Conservation (phyloP, 2,797 vertebrate genomes). For the Argentina silus region DNA sequence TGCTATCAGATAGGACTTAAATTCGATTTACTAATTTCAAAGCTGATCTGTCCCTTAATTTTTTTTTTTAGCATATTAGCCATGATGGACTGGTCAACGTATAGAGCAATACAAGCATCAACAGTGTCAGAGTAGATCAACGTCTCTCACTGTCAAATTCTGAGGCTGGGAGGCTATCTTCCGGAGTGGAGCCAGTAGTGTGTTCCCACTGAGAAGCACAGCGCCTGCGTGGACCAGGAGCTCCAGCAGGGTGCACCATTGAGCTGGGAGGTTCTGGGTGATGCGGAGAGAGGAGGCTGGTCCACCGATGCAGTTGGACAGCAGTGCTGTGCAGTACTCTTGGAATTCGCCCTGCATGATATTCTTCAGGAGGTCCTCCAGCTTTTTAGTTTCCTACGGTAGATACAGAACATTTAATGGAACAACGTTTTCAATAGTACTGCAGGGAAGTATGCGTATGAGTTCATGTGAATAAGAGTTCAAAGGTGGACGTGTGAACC, state of each 20-base stretch:
- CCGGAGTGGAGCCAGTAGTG: slow-evolving; percentile 61
- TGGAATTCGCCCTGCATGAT: slow-evolving; percentile 19
- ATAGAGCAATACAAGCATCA: too few relatives aligned
- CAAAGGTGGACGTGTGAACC: too few relatives aligned
- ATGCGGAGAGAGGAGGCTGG: slow-evolving; percentile 37
- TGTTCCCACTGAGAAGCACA: slow-evolving; percentile 61
- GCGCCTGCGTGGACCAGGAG: slow-evolving; percentile 73
- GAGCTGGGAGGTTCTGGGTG: slow-evolving; percentile 7
- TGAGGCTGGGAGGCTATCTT: slow-evolving; percentile 65
- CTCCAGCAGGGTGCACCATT: slow-evolving; percentile 66
- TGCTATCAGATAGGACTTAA: too few relatives aligned
- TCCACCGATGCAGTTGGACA: slow-evolving; percentile 58
- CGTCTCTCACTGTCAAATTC: slow-evolving; percentile 60
- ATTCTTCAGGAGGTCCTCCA: slow-evolving; percentile 54
- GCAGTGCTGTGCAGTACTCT: slow-evolving; percentile 66
- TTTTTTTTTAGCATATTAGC: too few relatives aligned
- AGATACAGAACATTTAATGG: not conserved
- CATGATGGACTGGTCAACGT: too few relatives aligned
- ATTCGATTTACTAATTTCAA: too few relatives aligned
- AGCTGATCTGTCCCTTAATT: too few relatives aligned
- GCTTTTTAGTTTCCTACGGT: slow-evolving; percentile 47
- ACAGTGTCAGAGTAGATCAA: too few relatives aligned
- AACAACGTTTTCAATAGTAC: not conserved
- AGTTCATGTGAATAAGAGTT: not conserved
- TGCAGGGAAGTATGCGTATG: not conserved